These are phyloP conservation scores for Falcaria lacertinaria DNA, from an alignment of 2,888 invertebrate species.

Conservation along the genomic window DNA sequence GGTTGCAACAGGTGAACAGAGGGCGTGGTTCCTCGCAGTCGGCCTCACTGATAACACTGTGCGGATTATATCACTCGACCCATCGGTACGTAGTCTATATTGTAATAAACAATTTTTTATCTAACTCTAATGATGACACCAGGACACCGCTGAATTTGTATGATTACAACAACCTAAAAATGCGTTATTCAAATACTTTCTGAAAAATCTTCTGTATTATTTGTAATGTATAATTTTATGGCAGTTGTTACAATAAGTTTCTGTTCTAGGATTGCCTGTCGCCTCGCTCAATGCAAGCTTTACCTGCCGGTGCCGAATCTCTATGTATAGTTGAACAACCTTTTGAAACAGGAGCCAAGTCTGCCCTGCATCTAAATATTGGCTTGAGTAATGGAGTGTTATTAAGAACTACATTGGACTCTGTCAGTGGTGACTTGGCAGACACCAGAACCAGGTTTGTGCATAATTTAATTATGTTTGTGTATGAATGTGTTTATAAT, in stretches of 20 bases:
- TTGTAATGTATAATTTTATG: too few species aligned
- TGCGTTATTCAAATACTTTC: constrained; percentile 71
- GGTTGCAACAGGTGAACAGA: constrained; percentile 96
- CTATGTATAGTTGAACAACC: constrained; percentile 95
- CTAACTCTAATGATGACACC: constrained; percentile 59
- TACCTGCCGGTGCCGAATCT: constrained; percentile 97
- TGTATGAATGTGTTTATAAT: background rate
- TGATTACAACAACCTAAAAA: constrained; percentile 74
- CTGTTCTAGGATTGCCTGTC: constrained; percentile 92
- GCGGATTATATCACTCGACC: constrained; percentile 97
- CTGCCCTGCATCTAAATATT: constrained; percentile 94
- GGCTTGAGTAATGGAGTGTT: constrained; percentile 98
- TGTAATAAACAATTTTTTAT: background rate
- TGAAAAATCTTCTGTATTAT: constrained; percentile 40
- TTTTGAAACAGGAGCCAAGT: constrained; percentile 83
- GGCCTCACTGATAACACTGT: constrained; percentile 98
- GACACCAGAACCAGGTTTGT: constrained; percentile 93
- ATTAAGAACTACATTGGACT: constrained; percentile 95
- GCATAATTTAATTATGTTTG: background rate
- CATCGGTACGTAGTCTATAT: constrained; percentile 80
- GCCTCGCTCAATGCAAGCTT: constrained; percentile 96
- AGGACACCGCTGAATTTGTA: constrained; percentile 77
- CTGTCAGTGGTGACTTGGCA: constrained; percentile 96
- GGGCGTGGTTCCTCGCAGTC: constrained; percentile 97
- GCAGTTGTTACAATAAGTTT: too few species aligned